phyloP scores from a whole-genome alignment of 1,140 invertebrate species.

The Teleopsis dalmanni region DNA sequence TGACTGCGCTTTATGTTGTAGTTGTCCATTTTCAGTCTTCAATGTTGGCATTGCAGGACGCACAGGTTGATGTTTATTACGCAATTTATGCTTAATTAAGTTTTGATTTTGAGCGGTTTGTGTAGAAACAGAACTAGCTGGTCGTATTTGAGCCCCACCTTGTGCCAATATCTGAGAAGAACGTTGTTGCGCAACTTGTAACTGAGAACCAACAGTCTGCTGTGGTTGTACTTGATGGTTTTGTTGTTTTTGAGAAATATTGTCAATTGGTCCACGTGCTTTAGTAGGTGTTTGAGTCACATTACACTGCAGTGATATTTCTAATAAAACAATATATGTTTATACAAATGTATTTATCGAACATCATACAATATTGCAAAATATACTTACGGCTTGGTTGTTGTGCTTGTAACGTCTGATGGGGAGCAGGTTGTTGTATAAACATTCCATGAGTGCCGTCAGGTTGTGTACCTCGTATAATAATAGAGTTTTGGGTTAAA shows the following conservation, averaged over 20 bases:
- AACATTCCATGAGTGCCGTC: slow-evolving; percentile 67
- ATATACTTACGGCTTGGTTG: slow-evolving; percentile 37
- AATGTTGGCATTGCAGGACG: slow-evolving; percentile 52
- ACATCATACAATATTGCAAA: background rate
- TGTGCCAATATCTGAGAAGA: slow-evolving; percentile 52
- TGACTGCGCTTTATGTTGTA: slow-evolving; percentile 17
- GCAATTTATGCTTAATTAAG: slow-evolving; percentile 37
- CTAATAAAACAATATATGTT: background rate
- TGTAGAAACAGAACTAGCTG: slow-evolving; percentile 66
- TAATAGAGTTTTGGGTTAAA: slow-evolving; percentile 69
- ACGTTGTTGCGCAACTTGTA: slow-evolving; percentile 20
- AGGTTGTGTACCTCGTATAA: slow-evolving; percentile 70
- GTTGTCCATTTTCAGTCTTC: slow-evolving; percentile 55
- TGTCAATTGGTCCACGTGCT: slow-evolving; percentile 31
- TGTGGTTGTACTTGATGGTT: slow-evolving; percentile 13
- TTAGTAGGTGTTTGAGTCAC: slow-evolving; percentile 36
- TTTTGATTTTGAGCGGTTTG: slow-evolving; percentile 54
- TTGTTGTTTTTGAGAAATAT: slow-evolving; percentile 31
- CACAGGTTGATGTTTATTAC: slow-evolving; percentile 46
- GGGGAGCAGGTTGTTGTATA: slow-evolving; percentile 67
- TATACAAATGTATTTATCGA: background rate
- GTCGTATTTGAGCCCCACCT: slow-evolving; percentile 53
- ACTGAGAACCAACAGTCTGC: slow-evolving; percentile 20
- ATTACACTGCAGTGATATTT: slow-evolving; percentile 33
- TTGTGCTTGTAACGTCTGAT: slow-evolving; percentile 33